A percentile compares a stretch with the other conserved stretches of the same genome.
phyloP scores from a whole-genome alignment of 2,797 vertebrate genomes.

The Allobates femoralis region DNA sequence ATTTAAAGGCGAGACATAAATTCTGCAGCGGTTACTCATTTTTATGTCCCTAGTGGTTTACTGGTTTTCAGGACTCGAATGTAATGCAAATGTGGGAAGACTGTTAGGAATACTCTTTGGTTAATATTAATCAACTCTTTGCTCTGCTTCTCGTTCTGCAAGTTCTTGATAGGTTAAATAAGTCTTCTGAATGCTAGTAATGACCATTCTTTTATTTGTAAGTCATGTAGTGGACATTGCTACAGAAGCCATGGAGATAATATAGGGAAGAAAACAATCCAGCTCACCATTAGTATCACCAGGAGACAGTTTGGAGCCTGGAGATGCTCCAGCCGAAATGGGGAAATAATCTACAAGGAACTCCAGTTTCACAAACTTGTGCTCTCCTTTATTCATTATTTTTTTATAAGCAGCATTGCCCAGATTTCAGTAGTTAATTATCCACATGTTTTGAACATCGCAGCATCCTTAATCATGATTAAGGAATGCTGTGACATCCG shows the following conservation, averaged over 20 bases:
- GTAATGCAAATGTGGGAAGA: background rate
- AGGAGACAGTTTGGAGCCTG: no score
- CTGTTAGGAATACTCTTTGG: conserved; percentile 10
- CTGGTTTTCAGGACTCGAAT: background rate
- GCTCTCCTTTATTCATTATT: no score
- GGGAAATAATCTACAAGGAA: no score
- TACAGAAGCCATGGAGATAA: background rate
- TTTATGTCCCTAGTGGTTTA: conserved; percentile 40
- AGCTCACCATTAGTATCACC: no score
- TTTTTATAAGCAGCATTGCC: no score
- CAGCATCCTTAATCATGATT: no score
- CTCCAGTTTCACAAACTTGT: no score
- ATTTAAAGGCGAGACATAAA: conserved; percentile 51
- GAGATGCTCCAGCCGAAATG: no score
- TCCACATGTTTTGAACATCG: no score
- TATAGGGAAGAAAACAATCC: no score
- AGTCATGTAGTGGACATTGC: background rate
- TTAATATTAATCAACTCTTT: conserved; percentile 1
- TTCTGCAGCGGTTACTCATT: conserved; percentile 34
- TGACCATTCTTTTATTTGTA: background rate
- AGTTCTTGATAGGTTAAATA: background rate
- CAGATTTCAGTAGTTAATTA: no score
- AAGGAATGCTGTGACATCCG: no score
- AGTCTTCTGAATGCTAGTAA: background rate
- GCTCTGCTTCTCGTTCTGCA: background rate